Evolutionary conservation across 2,113 vertebrate genomes (phyloP).

Genomic region (Barbus barbus): DNA sequence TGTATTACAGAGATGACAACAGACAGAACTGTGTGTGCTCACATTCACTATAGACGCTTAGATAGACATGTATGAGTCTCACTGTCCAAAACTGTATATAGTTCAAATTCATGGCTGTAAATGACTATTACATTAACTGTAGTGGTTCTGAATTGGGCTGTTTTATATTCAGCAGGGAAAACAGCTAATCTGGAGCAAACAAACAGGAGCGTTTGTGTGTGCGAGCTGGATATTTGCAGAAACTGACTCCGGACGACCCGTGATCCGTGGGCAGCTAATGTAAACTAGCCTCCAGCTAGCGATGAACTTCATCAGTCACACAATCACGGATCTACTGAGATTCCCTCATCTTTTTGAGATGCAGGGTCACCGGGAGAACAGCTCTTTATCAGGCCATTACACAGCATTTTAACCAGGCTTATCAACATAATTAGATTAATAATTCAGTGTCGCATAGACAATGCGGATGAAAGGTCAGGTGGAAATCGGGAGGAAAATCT

Average conservation of each 20-base stretch:
- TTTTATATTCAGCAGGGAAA: not conserved
- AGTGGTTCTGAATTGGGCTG: not conserved
- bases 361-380: slow-evolving; percentile 67
- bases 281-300: too few relatives aligned
- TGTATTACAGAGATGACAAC: too few relatives aligned
- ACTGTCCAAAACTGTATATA: not conserved
- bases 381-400: slow-evolving; percentile 69
- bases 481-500: slow-evolving; percentile 37
- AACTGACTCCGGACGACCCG: too few relatives aligned
- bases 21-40: not conserved
- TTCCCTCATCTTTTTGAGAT: slow-evolving; percentile 59
- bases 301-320: not conserved
- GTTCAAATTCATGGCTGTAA: not conserved
- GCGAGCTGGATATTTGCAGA: too few relatives aligned
- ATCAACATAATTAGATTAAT: slow-evolving; percentile 77
- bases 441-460: slow-evolving; percentile 68
- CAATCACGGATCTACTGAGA: slow-evolving; percentile 52
- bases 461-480: slow-evolving; percentile 64
- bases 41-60: too few relatives aligned
- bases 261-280: too few relatives aligned
- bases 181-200: not conserved
- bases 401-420: slow-evolving; percentile 70
- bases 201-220: not conserved
- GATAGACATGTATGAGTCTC: too few relatives aligned
- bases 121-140: too few relatives aligned